A percentile compares a stretch with the other conserved stretches of the same genome.
phyloP scores from a whole-genome alignment of 1,140 invertebrate genomes.

The Piezodorus guildinii region DNA sequence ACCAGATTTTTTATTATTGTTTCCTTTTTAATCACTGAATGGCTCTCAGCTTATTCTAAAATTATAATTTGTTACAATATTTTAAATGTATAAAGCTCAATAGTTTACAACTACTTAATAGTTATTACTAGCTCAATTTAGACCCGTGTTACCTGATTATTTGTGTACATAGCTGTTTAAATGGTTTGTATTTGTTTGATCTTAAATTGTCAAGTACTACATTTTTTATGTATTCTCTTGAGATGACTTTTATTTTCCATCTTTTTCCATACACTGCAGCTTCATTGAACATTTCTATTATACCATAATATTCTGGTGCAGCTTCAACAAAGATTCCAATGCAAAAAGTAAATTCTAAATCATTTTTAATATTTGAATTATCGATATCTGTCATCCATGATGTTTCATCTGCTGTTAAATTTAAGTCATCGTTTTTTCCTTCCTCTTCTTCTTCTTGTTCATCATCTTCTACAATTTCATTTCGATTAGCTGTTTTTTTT shows the following conservation, averaged over 20 bases:
- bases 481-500: no score
- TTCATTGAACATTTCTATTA: slow-evolving; percentile 7
- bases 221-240: neutral
- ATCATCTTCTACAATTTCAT: no score
- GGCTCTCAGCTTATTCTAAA: no score
- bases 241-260: slow-evolving; percentile 7
- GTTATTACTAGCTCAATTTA: no score
- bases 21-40: no score
- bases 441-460: no score
- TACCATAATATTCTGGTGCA: neutral
- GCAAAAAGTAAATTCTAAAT: neutral
- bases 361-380: neutral
- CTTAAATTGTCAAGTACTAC: neutral
- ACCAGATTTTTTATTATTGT: no score
- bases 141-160: neutral
- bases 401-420: neutral
- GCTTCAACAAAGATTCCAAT: neutral
- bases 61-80: no score
- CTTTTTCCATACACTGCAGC: neutral
- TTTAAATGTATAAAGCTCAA: no score
- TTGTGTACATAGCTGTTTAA: slow-evolving; percentile 3
- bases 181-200: slow-evolving; percentile 3
- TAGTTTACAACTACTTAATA: no score
- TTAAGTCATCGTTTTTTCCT: no score
- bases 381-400: neutral